Evolutionary conservation across 2,113 vertebrate species (phyloP).

Genomic region (Athene noctua): DNA sequence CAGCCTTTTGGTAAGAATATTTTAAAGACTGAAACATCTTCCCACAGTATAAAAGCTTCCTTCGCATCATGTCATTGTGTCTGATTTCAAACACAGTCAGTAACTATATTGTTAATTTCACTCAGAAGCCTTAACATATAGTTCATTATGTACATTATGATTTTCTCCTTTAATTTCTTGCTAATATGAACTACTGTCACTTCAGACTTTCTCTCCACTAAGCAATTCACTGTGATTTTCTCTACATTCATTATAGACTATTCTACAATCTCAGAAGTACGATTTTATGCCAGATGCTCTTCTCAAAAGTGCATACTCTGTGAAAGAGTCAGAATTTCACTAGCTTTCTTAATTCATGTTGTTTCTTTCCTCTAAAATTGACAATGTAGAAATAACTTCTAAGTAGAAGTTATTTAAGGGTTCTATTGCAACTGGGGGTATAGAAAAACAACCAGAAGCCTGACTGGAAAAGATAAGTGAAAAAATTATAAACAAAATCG

Average conservation of each 20-base stretch:
- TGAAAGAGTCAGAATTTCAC: not conserved
- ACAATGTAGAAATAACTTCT: not conserved
- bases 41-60: not conserved
- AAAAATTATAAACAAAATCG: not conserved
- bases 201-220: not conserved
- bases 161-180: not conserved
- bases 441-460: not conserved
- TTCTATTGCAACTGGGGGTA: not conserved
- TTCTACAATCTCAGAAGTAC: not conserved
- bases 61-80: not conserved
- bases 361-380: not conserved
- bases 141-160: not conserved
- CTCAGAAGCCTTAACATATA: not conserved
- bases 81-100: not conserved
- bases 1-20: not conserved
- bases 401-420: not conserved
- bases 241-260: not conserved
- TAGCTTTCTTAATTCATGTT: not conserved
- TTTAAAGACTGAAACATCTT: not conserved
- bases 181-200: not conserved
- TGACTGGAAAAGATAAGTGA: not conserved
- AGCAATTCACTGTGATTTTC: not conserved
- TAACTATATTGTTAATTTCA: not conserved
- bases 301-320: not conserved
- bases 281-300: not conserved